Evolutionary conservation across 2,888 invertebrate species (phyloP).

Genomic region (Scrobipalpa costella): DNA sequence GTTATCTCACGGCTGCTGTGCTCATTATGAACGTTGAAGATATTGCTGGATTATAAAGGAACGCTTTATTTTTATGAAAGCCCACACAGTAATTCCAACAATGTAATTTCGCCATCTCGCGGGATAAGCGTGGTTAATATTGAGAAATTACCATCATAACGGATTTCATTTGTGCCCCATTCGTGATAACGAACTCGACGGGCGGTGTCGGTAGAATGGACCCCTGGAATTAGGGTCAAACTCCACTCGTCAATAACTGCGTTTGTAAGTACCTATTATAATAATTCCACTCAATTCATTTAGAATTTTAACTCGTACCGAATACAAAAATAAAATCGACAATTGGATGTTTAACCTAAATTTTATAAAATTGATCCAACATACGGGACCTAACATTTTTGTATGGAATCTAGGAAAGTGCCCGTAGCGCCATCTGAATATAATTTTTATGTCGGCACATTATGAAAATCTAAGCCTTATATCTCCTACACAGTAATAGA

Average conservation of each 20-base stretch:
- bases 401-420: too few relatives aligned
- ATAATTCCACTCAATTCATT: too few relatives aligned
- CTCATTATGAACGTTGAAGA: slow-evolving; percentile 18
- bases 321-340: too few relatives aligned
- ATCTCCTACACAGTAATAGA: too few relatives aligned
- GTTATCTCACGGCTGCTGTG: neutral
- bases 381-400: too few relatives aligned
- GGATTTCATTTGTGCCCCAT: slow-evolving; percentile 32
- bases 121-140: slow-evolving; percentile 30
- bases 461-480: too few relatives aligned
- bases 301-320: too few relatives aligned
- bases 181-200: slow-evolving; percentile 30
- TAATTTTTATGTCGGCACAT: too few relatives aligned
- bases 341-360: too few relatives aligned
- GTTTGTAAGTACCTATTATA: neutral
- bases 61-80: slow-evolving; percentile 26
- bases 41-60: slow-evolving; percentile 17
- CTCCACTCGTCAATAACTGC: slow-evolving; percentile 2
- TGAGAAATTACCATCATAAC: slow-evolving; percentile 33
- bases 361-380: too few relatives aligned
- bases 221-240: neutral
- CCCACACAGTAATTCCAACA: slow-evolving; percentile 27
- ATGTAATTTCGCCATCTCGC: slow-evolving; percentile 27
- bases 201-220: slow-evolving; percentile 16
- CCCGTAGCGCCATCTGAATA: too few relatives aligned